Percentiles rank a stretch among this genome's conserved stretches.
Conservation (phyloP, 2,888 invertebrate species). For the Tipula lateralis region DNA sequence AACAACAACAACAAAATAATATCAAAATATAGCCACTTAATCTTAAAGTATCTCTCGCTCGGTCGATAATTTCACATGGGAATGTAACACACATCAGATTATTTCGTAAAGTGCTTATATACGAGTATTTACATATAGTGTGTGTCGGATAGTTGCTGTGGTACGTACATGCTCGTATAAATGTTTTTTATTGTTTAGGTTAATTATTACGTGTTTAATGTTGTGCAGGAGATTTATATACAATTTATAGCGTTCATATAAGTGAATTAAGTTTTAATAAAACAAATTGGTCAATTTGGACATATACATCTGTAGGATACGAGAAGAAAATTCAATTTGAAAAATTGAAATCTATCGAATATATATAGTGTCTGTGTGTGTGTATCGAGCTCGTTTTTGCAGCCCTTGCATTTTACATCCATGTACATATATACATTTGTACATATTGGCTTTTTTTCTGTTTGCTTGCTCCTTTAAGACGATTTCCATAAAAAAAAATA, state of each 20-base stretch:
- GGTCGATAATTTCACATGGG: not conserved
- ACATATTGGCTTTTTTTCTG: not conserved
- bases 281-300: not conserved
- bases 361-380: not conserved
- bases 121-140: not conserved
- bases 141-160: not conserved
- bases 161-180: not conserved
- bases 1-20: not conserved
- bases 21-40: not conserved
- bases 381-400: not conserved
- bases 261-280: not conserved
- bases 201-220: not conserved
- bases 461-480: not conserved
- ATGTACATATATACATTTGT: not conserved
- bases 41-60: not conserved
- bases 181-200: not conserved
- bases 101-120: not conserved
- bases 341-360: not conserved
- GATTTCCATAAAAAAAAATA: slow-evolving; percentile 11
- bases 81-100: not conserved
- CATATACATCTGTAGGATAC: not conserved
- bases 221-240: not conserved
- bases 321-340: not conserved
- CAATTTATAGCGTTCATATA: not conserved
- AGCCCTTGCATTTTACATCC: not conserved